These are phyloP conservation scores for Acromyrmex echinatior DNA, from an alignment of 1,140 invertebrate species.

Conservation along the genomic window DNA sequence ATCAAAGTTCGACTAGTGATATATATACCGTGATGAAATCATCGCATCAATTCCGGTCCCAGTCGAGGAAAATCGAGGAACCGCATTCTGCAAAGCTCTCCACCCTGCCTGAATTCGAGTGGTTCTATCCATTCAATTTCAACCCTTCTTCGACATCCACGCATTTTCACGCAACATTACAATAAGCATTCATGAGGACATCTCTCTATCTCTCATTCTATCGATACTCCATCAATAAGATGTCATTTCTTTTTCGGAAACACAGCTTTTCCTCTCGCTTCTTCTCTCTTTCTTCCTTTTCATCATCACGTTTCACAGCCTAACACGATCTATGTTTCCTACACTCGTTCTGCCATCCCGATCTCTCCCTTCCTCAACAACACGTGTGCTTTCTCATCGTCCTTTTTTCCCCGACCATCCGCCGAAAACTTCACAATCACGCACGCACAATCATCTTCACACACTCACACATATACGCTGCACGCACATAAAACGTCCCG, in stretches of 20 bases:
- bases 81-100: background rate
- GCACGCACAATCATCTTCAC: background rate
- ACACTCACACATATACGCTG: background rate
- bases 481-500: constrained; percentile 19
- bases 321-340: constrained; percentile 52
- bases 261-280: background rate
- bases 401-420: background rate
- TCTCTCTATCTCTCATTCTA: constrained; percentile 3
- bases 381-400: constrained; percentile 49
- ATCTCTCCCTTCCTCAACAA: constrained; percentile 57
- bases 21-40: background rate
- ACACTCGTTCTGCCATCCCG: constrained; percentile 51
- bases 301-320: constrained; percentile 22
- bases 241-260: background rate
- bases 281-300: constrained; percentile 2
- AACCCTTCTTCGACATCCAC: constrained; percentile 17
- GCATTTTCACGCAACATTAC: background rate
- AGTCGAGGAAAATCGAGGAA: background rate
- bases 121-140: constrained; percentile 34
- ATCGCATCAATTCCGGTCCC: background rate
- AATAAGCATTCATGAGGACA: background rate
- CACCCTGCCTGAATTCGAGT: background rate
- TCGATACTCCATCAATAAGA: constrained; percentile 7
- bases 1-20: constrained; percentile 21
- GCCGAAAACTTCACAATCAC: constrained; percentile 3